phyloP scores from a whole-genome alignment of 2,113 vertebrate genomes.

The Odocoileus hemionus region DNA sequence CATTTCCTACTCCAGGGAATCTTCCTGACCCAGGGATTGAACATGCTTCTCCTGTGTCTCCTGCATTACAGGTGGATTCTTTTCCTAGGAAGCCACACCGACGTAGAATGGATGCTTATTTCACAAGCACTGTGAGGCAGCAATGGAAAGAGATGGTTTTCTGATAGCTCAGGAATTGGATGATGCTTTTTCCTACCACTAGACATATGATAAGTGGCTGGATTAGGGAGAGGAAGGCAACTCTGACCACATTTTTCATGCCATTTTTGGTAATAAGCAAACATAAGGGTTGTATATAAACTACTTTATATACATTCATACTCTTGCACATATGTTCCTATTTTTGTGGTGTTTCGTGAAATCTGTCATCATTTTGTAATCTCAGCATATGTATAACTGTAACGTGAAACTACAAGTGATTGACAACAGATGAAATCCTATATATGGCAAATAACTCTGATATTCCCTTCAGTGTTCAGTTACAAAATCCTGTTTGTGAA shows the following conservation, averaged over 20 bases:
- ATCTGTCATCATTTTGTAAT: neutral
- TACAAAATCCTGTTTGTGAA: neutral
- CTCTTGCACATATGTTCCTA: neutral
- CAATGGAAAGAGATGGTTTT: neutral
- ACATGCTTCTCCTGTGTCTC: neutral
- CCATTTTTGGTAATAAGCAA: conserved; percentile 11
- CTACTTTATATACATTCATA: neutral
- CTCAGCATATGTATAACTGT: neutral
- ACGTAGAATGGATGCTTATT: neutral
- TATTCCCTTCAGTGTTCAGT: neutral
- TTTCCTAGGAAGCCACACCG: neutral
- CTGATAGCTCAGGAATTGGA: neutral
- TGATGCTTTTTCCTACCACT: neutral
- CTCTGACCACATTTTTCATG: neutral
- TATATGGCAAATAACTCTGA: neutral
- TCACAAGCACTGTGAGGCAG: neutral
- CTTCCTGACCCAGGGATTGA: neutral
- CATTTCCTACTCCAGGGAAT: neutral
- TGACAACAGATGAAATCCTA: neutral
- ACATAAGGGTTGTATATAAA: neutral
- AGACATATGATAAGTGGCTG: neutral
- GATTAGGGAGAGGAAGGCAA: neutral
- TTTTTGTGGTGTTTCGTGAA: conserved; percentile 7
- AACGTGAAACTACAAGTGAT: neutral
- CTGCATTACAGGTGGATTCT: neutral